Evolutionary conservation across 2,888 invertebrate species (phyloP).

Genomic region (Andrena minutula): DNA sequence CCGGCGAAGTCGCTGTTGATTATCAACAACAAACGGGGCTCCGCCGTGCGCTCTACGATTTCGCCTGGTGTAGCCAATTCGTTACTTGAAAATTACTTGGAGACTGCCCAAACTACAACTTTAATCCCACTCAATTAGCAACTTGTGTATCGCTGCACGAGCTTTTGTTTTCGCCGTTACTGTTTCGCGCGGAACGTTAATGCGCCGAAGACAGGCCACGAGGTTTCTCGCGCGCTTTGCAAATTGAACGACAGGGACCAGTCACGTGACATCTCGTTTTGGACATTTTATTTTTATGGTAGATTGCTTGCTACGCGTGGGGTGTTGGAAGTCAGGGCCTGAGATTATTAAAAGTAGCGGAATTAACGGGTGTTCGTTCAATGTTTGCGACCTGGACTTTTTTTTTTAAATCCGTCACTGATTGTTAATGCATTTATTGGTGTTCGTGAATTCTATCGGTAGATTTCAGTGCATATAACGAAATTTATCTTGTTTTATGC

Average conservation of each 20-base stretch:
- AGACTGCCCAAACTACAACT: slow-evolving; percentile 36
- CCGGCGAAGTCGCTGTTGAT: slow-evolving; percentile 6
- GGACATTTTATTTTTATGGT: background rate
- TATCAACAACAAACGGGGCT: slow-evolving; percentile 10
- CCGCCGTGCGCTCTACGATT: background rate
- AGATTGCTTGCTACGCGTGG: too few species aligned
- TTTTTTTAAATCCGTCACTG: too few species aligned
- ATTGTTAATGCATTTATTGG: too few species aligned
- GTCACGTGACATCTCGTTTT: background rate
- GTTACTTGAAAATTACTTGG: slow-evolving; percentile 51
- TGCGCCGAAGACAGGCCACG: background rate
- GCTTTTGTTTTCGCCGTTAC: slow-evolving; percentile 27
- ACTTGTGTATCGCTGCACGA: slow-evolving; percentile 13
- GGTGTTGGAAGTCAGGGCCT: too few species aligned
- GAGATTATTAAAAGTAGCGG: too few species aligned
- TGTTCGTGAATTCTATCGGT: too few species aligned
- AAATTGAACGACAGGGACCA: background rate
- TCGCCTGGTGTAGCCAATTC: slow-evolving; percentile 28
- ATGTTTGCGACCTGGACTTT: too few species aligned
- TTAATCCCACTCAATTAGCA: slow-evolving; percentile 31
- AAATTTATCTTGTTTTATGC: background rate
- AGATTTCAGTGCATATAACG: too few species aligned
- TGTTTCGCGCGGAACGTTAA: slow-evolving; percentile 4
- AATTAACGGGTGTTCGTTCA: too few species aligned
- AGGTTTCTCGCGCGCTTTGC: background rate